A percentile compares a stretch with the other conserved stretches of the same genome.
Conservation (phyloP, 2,888 invertebrate genomes). For the Lamellibrachia columna region DNA sequence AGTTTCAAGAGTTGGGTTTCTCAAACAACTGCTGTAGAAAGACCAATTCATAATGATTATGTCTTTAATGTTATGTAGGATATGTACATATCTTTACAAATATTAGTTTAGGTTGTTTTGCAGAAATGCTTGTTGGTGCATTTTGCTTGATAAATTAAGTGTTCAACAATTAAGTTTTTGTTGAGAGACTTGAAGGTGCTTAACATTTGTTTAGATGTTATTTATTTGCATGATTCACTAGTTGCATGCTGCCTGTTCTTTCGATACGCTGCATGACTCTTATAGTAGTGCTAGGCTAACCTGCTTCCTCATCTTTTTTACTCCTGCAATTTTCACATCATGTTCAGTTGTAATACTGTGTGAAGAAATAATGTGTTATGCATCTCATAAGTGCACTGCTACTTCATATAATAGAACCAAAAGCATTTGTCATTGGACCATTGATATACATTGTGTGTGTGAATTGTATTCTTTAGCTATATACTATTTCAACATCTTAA, state of each 20-base stretch:
- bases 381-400: neutral
- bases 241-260: neutral
- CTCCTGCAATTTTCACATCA: neutral
- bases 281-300: neutral
- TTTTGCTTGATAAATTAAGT: neutral
- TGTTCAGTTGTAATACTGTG: neutral
- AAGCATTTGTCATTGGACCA: neutral
- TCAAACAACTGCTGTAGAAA: no score
- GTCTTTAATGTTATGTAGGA: no score
- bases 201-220: neutral
- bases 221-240: neutral
- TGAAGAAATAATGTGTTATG: neutral
- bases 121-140: neutral
- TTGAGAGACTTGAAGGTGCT: neutral
- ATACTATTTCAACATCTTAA: neutral
- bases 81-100: neutral
- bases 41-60: no score
- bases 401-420: neutral
- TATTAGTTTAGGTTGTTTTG: neutral
- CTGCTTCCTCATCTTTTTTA: neutral
- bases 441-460: no score
- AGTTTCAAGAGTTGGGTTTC: no score
- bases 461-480: neutral
- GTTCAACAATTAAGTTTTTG: neutral
- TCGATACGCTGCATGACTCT: neutral